These are phyloP conservation scores for Halictus rubicundus DNA, from an alignment of 1,140 invertebrate genomes.

Conservation along the genomic window DNA sequence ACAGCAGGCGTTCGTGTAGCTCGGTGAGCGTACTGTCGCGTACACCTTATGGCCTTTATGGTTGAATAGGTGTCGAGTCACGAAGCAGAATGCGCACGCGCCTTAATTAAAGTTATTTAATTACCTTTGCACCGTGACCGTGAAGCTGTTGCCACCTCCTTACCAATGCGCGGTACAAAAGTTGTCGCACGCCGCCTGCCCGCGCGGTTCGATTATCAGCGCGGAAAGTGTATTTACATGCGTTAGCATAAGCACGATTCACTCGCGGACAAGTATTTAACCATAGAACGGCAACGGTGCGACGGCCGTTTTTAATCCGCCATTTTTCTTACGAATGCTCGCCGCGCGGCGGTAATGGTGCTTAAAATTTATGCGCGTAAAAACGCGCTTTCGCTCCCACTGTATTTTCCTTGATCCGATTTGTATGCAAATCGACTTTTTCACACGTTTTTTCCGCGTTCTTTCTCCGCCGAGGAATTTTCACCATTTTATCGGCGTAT, in stretches of 20 bases:
- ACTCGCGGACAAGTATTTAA: not conserved
- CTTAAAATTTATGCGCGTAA: slow-evolving; percentile 1
- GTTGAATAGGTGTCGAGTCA: slow-evolving; percentile 54
- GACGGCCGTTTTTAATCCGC: not conserved
- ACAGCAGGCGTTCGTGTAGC: slow-evolving; percentile 43
- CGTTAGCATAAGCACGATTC: slow-evolving; percentile 34
- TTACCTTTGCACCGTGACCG: slow-evolving; percentile 57
- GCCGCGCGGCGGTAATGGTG: not conserved
- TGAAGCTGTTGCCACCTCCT: slow-evolving; percentile 38
- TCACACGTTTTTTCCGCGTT: not conserved
- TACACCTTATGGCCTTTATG: slow-evolving; percentile 29
- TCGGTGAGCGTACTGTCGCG: slow-evolving; percentile 49
- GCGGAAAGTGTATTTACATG: slow-evolving; percentile 3
- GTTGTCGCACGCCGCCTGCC: slow-evolving; percentile 5
- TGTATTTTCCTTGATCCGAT: not conserved
- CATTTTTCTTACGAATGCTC: no score
- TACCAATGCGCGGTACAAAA: slow-evolving; percentile 19
- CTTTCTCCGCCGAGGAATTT: not conserved
- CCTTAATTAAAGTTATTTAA: slow-evolving; percentile 67
- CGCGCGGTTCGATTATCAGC: not conserved
- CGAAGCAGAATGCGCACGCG: slow-evolving; percentile 55
- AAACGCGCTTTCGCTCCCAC: not conserved
- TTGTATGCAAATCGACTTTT: not conserved
- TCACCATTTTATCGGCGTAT: not conserved
- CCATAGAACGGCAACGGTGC: not conserved